These are phyloP conservation scores for Periophthalmus magnuspinnatus DNA, from an alignment of 2,797 vertebrate species.

Conservation along the genomic window DNA sequence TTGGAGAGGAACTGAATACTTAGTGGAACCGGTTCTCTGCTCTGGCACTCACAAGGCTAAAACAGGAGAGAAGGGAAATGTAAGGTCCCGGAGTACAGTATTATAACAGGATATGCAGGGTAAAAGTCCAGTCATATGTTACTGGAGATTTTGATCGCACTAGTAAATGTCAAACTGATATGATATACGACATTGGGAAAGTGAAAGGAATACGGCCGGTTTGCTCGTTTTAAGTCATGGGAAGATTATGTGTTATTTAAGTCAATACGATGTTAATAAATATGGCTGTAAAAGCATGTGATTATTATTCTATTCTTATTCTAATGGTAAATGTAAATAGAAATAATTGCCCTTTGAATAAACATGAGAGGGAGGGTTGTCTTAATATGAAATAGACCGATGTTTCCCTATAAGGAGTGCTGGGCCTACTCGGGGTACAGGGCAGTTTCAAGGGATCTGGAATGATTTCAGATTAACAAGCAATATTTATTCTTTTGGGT, in stretches of 20 bases:
- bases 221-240: constrained; percentile 17
- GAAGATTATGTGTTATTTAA: background rate
- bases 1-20: constrained; percentile 58
- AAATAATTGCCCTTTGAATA: background rate
- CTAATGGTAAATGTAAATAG: background rate
- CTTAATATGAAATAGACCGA: background rate
- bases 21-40: constrained; percentile 31
- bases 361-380: background rate
- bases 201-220: constrained; percentile 27
- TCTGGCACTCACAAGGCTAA: constrained; percentile 27
- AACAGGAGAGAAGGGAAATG: constrained; percentile 38
- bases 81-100: constrained; percentile 25
- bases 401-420: no score
- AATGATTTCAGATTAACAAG: no score
- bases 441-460: no score
- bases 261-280: background rate
- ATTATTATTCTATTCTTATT: background rate
- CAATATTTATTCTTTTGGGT: no score
- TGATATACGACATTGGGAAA: constrained; percentile 20
- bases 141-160: constrained; percentile 34
- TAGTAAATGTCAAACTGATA: constrained; percentile 28
- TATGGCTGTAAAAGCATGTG: background rate
- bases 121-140: constrained; percentile 24
- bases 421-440: no score
- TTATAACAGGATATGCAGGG: constrained; percentile 37